These are phyloP conservation scores for Empidonax alnorum DNA, from an alignment of 2,113 vertebrate species.

Conservation along the genomic window DNA sequence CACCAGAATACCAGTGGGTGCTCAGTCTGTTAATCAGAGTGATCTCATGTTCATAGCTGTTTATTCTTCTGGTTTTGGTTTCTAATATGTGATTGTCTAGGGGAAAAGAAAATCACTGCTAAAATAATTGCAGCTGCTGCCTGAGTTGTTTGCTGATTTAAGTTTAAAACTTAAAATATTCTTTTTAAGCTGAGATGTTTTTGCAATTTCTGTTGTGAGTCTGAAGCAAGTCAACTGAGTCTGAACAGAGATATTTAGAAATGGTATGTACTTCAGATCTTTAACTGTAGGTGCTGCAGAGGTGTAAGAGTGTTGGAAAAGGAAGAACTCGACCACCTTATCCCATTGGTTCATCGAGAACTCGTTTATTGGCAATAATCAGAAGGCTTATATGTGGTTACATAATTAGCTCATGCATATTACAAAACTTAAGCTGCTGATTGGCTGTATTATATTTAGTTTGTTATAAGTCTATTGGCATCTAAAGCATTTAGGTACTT, in stretches of 20 bases:
- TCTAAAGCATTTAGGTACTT: no score
- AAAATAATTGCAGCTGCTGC: not conserved
- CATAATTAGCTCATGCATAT: no score
- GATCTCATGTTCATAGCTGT: not conserved
- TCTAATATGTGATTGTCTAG: not conserved
- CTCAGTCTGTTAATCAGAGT: not conserved
- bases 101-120: not conserved
- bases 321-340: no score
- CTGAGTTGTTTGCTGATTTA: not conserved
- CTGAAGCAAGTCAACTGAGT: not conserved
- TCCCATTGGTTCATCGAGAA: no score
- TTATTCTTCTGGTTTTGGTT: not conserved
- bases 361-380: no score
- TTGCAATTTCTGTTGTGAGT: not conserved
- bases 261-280: not conserved
- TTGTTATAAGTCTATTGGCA: no score
- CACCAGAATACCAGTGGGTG: not conserved
- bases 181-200: not conserved
- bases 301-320: not conserved
- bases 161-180: not conserved
- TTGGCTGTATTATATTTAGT: no score
- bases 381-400: no score
- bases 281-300: not conserved
- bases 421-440: no score
- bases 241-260: not conserved